Percentiles rank a stretch among this genome's conserved stretches.
Conservation (phyloP, 2,113 vertebrate species). For the Empidonax traillii region DNA sequence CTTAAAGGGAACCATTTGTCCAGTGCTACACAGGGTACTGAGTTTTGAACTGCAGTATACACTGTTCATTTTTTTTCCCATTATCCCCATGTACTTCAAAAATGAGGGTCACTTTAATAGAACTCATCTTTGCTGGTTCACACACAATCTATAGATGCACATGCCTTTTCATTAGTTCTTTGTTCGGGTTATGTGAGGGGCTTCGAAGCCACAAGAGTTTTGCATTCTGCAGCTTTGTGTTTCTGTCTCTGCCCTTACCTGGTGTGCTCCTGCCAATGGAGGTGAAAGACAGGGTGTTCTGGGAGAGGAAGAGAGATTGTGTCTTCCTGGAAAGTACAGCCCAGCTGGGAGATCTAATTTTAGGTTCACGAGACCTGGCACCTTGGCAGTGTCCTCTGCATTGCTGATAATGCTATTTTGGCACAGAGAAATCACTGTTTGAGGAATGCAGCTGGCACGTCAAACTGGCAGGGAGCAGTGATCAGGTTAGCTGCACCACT, state of each 20-base stretch:
- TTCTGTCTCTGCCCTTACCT: background rate
- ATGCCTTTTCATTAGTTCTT: background rate
- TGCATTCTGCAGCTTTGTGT: background rate
- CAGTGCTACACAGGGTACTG: background rate
- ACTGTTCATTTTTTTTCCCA: background rate
- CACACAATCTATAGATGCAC: background rate
- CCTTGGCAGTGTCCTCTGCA: constrained; percentile 49
- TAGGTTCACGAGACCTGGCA: constrained; percentile 34
- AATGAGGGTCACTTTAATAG: background rate
- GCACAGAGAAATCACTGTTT: background rate
- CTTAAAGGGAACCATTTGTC: background rate
- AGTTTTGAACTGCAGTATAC: background rate
- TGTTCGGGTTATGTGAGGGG: background rate
- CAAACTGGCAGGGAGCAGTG: background rate
- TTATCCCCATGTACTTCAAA: background rate
- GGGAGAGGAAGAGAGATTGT: background rate
- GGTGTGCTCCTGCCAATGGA: background rate
- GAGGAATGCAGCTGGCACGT: background rate
- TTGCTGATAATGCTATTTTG: constrained; percentile 8
- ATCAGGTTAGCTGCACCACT: background rate
- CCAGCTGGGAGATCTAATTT: constrained; percentile 66
- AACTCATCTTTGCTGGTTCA: background rate
- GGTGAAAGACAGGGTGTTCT: fast-evolving
- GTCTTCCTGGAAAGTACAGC: constrained; percentile 1
- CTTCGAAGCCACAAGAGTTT: background rate